phyloP scores from a whole-genome alignment of 2,113 vertebrate genomes.

The Jaculus jaculus region DNA sequence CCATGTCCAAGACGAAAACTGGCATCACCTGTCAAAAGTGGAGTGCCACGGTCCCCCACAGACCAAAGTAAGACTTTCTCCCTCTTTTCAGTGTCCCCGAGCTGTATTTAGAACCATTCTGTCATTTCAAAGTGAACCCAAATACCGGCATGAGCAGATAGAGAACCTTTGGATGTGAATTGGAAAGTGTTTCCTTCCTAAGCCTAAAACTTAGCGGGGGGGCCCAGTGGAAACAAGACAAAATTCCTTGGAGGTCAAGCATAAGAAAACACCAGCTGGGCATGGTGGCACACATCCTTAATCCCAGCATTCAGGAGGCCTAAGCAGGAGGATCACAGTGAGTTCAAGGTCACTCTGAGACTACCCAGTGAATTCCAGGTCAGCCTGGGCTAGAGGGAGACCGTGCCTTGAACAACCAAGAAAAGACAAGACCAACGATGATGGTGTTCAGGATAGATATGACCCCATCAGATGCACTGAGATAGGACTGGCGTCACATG shows the following conservation, averaged over 20 bases:
- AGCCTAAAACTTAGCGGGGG: not conserved
- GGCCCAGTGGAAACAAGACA: not conserved
- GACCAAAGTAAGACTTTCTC: conserved; percentile 52
- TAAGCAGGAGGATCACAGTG: no score
- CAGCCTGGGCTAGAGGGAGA: no score
- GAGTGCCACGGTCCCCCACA: not conserved
- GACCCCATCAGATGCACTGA: not conserved
- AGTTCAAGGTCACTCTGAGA: no score
- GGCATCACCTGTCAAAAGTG: conserved; percentile 68
- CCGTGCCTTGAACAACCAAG: no score
- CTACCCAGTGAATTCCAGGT: no score
- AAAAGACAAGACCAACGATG: not conserved
- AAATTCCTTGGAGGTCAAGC: not conserved
- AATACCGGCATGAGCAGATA: not conserved
- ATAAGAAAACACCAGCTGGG: not conserved
- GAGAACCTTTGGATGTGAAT: not conserved
- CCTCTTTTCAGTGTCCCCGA: accelerated
- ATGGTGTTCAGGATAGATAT: accelerated
- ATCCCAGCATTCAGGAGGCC: no score
- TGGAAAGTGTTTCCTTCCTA: not conserved
- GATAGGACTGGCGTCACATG: no score
- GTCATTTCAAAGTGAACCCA: not conserved
- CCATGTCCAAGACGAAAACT: conserved; percentile 15
- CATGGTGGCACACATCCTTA: no score
- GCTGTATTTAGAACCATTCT: accelerated